A percentile compares a stretch with the other conserved stretches of the same genome.
Conservation (phyloP, 2,797 vertebrate genomes). For the Malacoraja senta region DNA sequence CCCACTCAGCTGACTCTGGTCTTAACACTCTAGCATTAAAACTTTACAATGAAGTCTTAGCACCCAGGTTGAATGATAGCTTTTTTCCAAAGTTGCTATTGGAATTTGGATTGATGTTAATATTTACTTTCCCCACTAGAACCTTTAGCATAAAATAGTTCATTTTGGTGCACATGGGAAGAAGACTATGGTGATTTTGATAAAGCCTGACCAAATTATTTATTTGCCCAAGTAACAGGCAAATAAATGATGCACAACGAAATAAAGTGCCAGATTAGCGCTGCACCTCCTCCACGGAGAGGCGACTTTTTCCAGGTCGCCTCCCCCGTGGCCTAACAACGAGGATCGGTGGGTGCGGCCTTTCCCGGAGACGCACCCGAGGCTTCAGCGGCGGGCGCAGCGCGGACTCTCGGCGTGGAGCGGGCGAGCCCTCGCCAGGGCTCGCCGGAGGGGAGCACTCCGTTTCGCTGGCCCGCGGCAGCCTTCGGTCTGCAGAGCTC, state of each 20-base stretch:
- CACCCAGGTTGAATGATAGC: not conserved
- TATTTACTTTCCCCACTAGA: not conserved
- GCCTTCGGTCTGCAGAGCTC: too few species aligned
- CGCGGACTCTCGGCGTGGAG: too few species aligned
- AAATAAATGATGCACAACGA: not conserved
- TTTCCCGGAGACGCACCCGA: too few species aligned
- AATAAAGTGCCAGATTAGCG: not conserved
- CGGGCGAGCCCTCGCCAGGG: too few species aligned
- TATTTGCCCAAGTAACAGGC: not conserved
- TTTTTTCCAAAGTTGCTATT: not conserved
- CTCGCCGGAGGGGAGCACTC: too few species aligned
- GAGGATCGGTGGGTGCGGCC: too few species aligned
- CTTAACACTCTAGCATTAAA: not conserved
- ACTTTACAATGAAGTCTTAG: not conserved
- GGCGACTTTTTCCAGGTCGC: too few species aligned
- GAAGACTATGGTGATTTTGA: not conserved
- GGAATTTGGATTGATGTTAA: not conserved
- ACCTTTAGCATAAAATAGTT: not conserved
- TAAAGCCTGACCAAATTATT: not conserved
- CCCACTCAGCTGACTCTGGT: not conserved
- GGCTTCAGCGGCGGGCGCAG: too few species aligned
- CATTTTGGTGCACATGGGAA: not conserved
- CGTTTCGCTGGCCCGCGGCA: too few species aligned
- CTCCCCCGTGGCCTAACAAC: too few species aligned
- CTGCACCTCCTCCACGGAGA: too few species aligned